Base-by-base conservation (phyloP, 92 coral and sea anemone genomes). In the Epizoanthus fatuus region DNA sequence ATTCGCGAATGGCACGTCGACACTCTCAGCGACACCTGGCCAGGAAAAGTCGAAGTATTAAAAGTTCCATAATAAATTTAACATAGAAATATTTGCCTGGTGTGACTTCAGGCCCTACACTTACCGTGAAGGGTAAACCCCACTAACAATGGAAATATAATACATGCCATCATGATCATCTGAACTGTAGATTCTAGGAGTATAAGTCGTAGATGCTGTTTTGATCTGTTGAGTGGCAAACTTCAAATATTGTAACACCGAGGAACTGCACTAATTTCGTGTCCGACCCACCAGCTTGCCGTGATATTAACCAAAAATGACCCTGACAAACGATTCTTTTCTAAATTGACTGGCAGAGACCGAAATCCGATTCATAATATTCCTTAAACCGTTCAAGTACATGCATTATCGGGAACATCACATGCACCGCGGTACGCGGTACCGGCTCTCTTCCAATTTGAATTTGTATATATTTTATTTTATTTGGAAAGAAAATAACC, bases 301-400 rank as follows among this genome's bases (percentile, higher is more conserved):
- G 45, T 13, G n/a, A 32, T 66, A 13, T 32, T 14, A 35, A 77
- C 42, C 54, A 10, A 58, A 42, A 42, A n/a, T 58, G 70, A 7
- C 37, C 25, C 35, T 59, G 82, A 42, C 17, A 44, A 20, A 52
- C 54, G 16, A 2, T 39, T 52, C 47, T 11, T 75, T 75, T 45
- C 39, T 59, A 77, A 77, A 59, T 77, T 77, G 58, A 37, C 52
- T 25, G 42, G 40, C 15, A 44, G 9, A 37, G 40, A 62, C 82
- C 71, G n/a, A 77, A 77, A 77, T 77, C 82, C 70, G 69, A 77
- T 77, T 77, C 71, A 77, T 77, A 77, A 77, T 62, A 77, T 42
- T 60, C 16, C 5, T 38, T 17, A 77, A 39, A 60, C 70, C 70
- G n/a, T 44, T 62, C 69, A 51, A 15, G 63, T 55, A 75, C 35